These are phyloP conservation scores for Phyllotis vaccarum DNA, from an alignment of 2,797 vertebrate species.

Conservation along the genomic window DNA sequence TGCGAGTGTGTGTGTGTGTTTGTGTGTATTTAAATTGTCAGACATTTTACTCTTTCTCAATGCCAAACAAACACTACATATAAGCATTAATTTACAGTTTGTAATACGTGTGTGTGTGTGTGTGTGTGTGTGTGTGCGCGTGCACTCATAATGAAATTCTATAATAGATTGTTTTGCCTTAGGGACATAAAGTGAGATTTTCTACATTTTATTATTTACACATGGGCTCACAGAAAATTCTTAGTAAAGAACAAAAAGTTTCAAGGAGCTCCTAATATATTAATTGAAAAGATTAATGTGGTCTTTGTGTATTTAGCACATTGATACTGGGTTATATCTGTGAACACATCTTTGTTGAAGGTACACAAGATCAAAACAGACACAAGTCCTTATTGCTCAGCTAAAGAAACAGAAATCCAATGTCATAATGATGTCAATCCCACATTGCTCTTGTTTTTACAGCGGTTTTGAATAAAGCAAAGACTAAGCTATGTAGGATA, in stretches of 20 bases:
- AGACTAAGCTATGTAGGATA: background rate
- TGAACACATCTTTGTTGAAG: background rate
- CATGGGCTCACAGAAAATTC: background rate
- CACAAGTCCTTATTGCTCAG: background rate
- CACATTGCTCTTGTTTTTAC: background rate
- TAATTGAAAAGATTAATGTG: background rate
- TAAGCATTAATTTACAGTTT: background rate
- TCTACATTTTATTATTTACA: background rate
- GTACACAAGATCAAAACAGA: background rate
- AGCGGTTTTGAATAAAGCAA: background rate
- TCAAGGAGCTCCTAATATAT: background rate
- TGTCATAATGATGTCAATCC: background rate
- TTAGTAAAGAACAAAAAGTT: background rate
- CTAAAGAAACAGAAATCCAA: background rate
- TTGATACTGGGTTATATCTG: background rate
- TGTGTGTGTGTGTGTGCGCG: background rate
- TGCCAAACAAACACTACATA: background rate
- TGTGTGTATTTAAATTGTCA: background rate
- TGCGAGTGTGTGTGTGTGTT: background rate
- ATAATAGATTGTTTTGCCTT: background rate
- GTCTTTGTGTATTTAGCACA: background rate
- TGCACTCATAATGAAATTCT: conserved; percentile 4
- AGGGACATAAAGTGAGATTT: background rate
- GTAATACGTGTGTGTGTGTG: background rate
- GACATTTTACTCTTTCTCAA: background rate